Percentiles rank a stretch among this genome's conserved stretches.
phyloP scores from a whole-genome alignment of 1,140 invertebrate species.

The Trigoniulus corallinus region DNA sequence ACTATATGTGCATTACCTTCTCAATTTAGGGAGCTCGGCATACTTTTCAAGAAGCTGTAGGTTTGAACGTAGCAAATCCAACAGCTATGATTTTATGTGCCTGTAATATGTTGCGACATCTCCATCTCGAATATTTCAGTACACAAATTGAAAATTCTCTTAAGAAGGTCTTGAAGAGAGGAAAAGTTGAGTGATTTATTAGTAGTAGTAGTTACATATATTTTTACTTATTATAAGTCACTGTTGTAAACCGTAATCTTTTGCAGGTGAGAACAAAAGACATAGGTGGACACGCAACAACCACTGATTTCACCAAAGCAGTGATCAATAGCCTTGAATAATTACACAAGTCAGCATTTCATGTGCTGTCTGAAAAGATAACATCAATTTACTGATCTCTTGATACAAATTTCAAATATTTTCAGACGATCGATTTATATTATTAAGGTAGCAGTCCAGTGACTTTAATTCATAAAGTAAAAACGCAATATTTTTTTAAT shows the following conservation, averaged over 20 bases:
- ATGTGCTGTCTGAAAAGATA: too few species aligned
- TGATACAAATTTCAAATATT: too few species aligned
- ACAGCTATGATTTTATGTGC: conserved; percentile 93
- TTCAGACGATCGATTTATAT: too few species aligned
- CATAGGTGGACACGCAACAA: conserved; percentile 86
- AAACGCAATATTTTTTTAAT: too few species aligned
- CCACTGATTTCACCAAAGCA: conserved; percentile 80
- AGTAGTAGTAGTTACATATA: not conserved
- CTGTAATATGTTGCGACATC: conserved; percentile 83
- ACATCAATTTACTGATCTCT: too few species aligned
- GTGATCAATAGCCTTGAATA: conserved; percentile 65
- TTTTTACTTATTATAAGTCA: too few species aligned
- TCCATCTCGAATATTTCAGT: conserved; percentile 79
- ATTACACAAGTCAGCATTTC: too few species aligned
- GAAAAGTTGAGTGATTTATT: conserved; percentile 46
- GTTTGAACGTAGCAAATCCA: conserved; percentile 96
- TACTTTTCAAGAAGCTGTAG: conserved; percentile 88
- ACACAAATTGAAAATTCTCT: conserved; percentile 71
- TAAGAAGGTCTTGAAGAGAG: conserved; percentile 71
- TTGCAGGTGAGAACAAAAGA: conserved; percentile 64
- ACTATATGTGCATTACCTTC: conserved; percentile 13
- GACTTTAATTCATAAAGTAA: too few species aligned
- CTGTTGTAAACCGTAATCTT: too few species aligned
- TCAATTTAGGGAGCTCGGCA: conserved; percentile 94
- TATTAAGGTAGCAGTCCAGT: too few species aligned